A percentile compares a stretch with the other conserved stretches of the same genome.
Evolutionary conservation across 2,888 invertebrate genomes (phyloP).

Genomic region (Scaeva pyrastri): DNA sequence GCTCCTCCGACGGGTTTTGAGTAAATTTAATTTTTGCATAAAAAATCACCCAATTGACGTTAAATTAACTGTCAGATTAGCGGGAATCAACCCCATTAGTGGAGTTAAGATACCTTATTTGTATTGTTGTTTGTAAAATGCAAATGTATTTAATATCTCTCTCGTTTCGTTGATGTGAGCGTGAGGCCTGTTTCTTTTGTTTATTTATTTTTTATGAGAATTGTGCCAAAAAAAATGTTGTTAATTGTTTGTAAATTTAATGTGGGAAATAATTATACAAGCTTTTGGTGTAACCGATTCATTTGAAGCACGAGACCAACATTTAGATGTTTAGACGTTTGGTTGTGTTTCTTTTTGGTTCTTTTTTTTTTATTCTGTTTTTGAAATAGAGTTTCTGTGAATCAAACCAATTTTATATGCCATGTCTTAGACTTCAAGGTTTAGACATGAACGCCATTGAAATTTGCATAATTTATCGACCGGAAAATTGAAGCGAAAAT

Average conservation of each 20-base stretch:
- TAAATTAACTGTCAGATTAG: slow-evolving; percentile 37
- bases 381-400: slow-evolving; percentile 14
- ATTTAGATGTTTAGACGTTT: background rate
- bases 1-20: slow-evolving; percentile 18
- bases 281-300: slow-evolving; percentile 24
- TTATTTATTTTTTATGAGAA: slow-evolving; percentile 44
- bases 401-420: slow-evolving; percentile 38
- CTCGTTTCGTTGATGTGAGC: too few relatives aligned
- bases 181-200: slow-evolving; percentile 5
- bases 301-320: slow-evolving; percentile 57
- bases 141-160: slow-evolving; percentile 25
- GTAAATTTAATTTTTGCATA: slow-evolving; percentile 40
- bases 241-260: slow-evolving; percentile 64
- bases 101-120: slow-evolving; percentile 17
- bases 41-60: slow-evolving; percentile 24
- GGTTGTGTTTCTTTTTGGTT: background rate
- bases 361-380: background rate
- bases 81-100: slow-evolving; percentile 47
- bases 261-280: slow-evolving; percentile 55
- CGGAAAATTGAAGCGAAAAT: slow-evolving; percentile 60
- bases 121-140: slow-evolving; percentile 26
- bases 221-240: slow-evolving; percentile 52
- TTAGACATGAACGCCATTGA: slow-evolving; percentile 35
- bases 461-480: slow-evolving; percentile 69
- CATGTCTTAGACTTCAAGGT: slow-evolving; percentile 60